Percentiles rank a stretch among this genome's conserved stretches.
Conservation (phyloP, 2,113 vertebrate genomes). For the Dolichallabes microphthalmus region DNA sequence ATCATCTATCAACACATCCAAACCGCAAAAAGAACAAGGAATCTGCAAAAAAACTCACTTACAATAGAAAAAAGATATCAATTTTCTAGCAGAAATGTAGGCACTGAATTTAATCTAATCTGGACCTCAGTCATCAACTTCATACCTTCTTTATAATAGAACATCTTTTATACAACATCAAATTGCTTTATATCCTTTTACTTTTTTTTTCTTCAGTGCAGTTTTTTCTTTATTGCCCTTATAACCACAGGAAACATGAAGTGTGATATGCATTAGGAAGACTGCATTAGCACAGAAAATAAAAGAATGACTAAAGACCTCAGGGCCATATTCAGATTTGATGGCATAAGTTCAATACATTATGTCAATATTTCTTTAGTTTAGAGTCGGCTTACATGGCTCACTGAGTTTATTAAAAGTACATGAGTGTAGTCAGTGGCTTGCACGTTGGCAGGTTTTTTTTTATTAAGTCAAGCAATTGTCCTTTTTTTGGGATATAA, state of each 20-base stretch:
- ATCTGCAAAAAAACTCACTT: background rate
- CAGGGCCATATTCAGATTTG: constrained; percentile 8
- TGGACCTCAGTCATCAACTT: background rate
- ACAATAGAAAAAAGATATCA: background rate
- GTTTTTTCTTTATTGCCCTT: background rate
- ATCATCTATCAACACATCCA: background rate
- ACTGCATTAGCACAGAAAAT: background rate
- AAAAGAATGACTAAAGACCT: constrained; percentile 10
- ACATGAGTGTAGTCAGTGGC: constrained; percentile 1
- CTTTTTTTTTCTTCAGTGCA: background rate
- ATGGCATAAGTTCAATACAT: background rate
- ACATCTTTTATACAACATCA: background rate
- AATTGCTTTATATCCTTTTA: background rate
- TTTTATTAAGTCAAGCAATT: background rate
- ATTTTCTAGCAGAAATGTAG: background rate
- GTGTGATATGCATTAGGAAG: background rate
- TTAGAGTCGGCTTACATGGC: background rate
- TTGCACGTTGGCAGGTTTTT: background rate
- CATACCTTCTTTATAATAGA: background rate
- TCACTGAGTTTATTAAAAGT: background rate
- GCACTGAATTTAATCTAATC: background rate
- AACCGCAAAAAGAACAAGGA: background rate
- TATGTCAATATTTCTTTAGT: constrained; percentile 13
- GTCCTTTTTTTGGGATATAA: background rate
- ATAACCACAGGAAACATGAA: background rate